Evolutionary conservation across 2,113 vertebrate species (phyloP).

Genomic region (Lontra canadensis): DNA sequence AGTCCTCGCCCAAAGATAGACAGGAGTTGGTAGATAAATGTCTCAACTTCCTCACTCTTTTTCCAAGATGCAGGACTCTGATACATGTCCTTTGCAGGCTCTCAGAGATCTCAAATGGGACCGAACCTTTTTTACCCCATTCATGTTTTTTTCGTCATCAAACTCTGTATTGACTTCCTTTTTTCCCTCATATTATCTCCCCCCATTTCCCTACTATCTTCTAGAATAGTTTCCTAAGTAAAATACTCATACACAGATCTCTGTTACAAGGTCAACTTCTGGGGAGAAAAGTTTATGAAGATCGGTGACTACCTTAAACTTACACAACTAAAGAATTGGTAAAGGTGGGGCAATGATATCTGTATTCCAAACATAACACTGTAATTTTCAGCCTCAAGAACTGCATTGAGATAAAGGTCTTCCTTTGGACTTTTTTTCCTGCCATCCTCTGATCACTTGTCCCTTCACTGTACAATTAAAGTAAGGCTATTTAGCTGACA

Average conservation of each 20-base stretch:
- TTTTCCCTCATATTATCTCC: neutral
- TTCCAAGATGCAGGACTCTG: neutral
- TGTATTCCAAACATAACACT: neutral
- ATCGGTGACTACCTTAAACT: neutral
- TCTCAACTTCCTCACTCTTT: neutral
- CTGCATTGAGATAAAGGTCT: neutral
- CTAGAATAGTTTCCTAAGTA: neutral
- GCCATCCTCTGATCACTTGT: neutral
- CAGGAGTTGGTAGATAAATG: neutral
- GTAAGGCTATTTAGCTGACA: neutral
- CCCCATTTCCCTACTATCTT: neutral
- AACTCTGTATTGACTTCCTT: neutral
- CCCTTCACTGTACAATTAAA: neutral
- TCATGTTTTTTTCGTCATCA: neutral
- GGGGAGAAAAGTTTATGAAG: neutral
- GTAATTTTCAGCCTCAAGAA: neutral
- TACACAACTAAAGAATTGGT: neutral
- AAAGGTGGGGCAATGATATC: neutral
- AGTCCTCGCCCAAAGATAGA: neutral
- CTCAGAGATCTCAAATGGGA: neutral
- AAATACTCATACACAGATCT: neutral
- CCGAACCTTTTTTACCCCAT: neutral
- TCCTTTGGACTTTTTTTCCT: neutral
- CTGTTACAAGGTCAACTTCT: neutral
- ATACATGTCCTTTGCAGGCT: neutral